Conservation (phyloP, 2,888 invertebrate genomes). For the Orthosia cruda region DNA sequence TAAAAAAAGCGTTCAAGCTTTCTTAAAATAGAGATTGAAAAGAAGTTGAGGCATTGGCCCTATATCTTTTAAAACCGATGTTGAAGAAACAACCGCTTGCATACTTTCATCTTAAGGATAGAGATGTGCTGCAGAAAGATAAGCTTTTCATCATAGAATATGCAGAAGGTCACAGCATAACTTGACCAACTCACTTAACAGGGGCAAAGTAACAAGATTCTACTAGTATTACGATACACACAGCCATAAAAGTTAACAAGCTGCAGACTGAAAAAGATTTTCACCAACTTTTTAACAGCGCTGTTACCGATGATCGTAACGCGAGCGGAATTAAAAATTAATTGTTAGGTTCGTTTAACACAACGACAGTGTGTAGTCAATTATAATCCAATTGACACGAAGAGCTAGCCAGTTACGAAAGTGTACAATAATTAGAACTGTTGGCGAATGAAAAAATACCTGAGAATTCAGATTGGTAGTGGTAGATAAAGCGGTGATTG, state of each 20-base stretch:
- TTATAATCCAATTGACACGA: constrained; percentile 87
- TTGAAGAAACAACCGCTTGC: neutral
- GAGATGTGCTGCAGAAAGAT: neutral
- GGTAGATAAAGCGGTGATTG: constrained; percentile 89
- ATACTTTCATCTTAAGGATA: neutral
- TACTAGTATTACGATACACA: constrained; percentile 69
- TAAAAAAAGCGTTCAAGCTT: too few species aligned
- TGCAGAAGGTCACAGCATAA: constrained; percentile 16
- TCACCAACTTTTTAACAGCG: constrained; percentile 19
- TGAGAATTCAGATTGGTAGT: constrained; percentile 90
- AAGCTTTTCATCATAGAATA: constrained; percentile 4
- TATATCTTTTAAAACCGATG: too few species aligned
- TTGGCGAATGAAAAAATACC: constrained; percentile 89
- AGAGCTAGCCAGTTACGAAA: constrained; percentile 86
- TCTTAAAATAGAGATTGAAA: neutral
- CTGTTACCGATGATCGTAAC: constrained; percentile 20
- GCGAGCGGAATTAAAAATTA: constrained; percentile 36
- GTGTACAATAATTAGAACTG: constrained; percentile 88
- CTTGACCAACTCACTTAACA: constrained; percentile 7
- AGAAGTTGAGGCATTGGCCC: neutral
- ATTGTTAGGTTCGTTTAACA: constrained; percentile 45
- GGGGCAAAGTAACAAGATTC: constrained; percentile 33
- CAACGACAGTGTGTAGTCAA: constrained; percentile 67
- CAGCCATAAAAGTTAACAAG: constrained; percentile 57
- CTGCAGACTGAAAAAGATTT: constrained; percentile 31